Percentiles rank a stretch among this genome's conserved stretches.
phyloP scores from a whole-genome alignment of 2,888 invertebrate species.

The Acrobasis repandana region DNA sequence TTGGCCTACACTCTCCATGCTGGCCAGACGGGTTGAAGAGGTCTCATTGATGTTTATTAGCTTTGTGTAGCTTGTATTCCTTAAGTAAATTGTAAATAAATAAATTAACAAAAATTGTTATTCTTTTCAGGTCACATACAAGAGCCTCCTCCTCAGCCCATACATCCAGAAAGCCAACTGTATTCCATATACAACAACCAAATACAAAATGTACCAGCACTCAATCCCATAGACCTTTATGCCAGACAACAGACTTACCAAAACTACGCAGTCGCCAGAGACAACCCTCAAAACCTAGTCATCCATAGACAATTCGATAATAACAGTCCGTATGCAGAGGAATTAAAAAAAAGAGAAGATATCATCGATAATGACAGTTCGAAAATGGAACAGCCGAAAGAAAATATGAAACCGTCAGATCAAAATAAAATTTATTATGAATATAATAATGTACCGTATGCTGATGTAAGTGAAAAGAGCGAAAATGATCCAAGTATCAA shows the following conservation, averaged over 20 bases:
- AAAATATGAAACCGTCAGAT: conserved; percentile 65
- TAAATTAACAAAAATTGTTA: no score
- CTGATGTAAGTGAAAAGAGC: conserved; percentile 38
- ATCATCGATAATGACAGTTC: conserved; percentile 37
- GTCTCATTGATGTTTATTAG: no score
- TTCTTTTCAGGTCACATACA: conserved; percentile 57
- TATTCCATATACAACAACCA: conserved; percentile 61
- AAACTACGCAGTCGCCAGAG: conserved; percentile 51
- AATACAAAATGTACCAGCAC: conserved; percentile 46
- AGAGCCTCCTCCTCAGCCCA: conserved; percentile 38
- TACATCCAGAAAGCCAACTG: conserved; percentile 53
- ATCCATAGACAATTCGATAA: conserved; percentile 66
- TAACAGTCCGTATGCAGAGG: conserved; percentile 56
- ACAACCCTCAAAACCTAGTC: conserved; percentile 73
- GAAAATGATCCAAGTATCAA: conserved; percentile 48
- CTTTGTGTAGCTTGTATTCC: no score
- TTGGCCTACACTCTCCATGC: no score
- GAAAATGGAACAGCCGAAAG: conserved; percentile 64
- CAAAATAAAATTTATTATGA: conserved; percentile 63
- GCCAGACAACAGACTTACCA: conserved; percentile 60
- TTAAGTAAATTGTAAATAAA: no score
- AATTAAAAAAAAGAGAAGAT: conserved; percentile 53
- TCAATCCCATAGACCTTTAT: conserved; percentile 58
- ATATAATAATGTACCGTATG: conserved; percentile 28
- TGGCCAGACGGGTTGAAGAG: no score